Conservation (phyloP, 2,797 vertebrate species). For the Pseudochromis fuscus region DNA sequence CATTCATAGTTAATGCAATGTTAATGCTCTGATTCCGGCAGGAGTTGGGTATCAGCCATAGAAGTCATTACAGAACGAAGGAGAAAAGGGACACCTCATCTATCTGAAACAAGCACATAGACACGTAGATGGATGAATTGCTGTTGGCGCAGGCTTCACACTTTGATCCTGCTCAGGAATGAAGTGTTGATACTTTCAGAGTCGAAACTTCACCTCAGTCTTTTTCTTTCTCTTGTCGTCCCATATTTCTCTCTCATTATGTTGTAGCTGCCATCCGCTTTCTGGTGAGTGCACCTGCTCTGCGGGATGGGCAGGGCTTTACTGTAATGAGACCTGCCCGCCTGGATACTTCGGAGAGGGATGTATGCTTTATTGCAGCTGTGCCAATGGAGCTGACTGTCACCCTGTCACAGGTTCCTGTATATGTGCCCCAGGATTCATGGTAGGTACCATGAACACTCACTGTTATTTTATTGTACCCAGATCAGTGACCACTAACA, state of each 20-base stretch:
- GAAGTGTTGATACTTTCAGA: constrained; percentile 62
- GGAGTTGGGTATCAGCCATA: constrained; percentile 66
- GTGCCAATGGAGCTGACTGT: constrained; percentile 95
- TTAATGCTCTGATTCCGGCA: constrained; percentile 83
- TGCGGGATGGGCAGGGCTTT: constrained; percentile 93
- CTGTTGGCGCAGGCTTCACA: constrained; percentile 57
- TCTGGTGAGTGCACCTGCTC: constrained; percentile 96
- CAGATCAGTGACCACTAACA: background rate
- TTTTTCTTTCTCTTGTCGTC: constrained; percentile 53
- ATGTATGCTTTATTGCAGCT: constrained; percentile 90
- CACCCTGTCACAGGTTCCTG: constrained; percentile 92
- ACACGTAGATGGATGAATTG: constrained; percentile 69
- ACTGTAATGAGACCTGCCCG: constrained; percentile 96
- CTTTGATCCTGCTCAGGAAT: constrained; percentile 67
- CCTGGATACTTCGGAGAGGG: constrained; percentile 90
- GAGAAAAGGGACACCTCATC: constrained; percentile 78
- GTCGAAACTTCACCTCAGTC: constrained; percentile 47
- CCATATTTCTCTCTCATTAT: constrained; percentile 66
- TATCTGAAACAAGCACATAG: constrained; percentile 68
- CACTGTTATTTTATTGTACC: constrained; percentile 20
- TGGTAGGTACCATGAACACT: constrained; percentile 82
- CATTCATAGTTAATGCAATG: constrained; percentile 84
- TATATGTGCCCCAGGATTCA: constrained; percentile 93
- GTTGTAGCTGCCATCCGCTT: constrained; percentile 94
- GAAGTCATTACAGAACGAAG: constrained; percentile 82